Evolutionary conservation across 2,888 invertebrate genomes (phyloP).

Genomic region (Athrips mouffetella): DNA sequence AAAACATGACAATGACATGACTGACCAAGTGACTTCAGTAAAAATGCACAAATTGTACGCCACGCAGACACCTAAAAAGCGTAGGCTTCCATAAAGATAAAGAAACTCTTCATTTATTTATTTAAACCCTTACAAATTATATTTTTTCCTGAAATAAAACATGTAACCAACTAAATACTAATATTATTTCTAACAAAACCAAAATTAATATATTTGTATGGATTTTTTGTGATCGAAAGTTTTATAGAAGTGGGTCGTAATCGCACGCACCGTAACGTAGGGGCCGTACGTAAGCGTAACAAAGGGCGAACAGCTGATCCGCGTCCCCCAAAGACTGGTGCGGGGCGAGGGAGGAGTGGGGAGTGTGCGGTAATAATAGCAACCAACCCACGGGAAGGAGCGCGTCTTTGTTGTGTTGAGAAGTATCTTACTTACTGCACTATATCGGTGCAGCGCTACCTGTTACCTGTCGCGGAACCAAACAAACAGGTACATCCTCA

Average conservation of each 20-base stretch:
- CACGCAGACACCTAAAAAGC: no score
- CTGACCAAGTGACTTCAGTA: no score
- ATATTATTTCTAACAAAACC: no score
- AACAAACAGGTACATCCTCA: conserved; percentile 3
- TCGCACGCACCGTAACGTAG: neutral
- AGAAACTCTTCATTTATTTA: no score
- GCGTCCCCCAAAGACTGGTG: neutral
- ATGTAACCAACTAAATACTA: no score
- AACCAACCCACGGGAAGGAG: neutral
- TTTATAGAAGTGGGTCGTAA: conserved; percentile 7
- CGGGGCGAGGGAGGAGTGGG: neutral
- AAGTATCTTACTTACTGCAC: neutral
- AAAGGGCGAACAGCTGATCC: conserved; percentile 10
- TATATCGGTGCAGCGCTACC: neutral
- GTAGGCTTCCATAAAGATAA: no score
- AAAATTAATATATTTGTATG: no score
- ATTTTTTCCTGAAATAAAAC: no score
- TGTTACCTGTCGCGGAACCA: conserved; percentile 5
- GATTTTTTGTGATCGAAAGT: conserved; percentile 4
- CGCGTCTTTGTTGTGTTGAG: neutral
- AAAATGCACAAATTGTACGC: no score
- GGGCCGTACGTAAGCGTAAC: conserved; percentile 3
- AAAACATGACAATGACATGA: no score
- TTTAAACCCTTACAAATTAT: no score
- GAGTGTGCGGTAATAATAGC: conserved; percentile 4